Evolutionary conservation across 30 jellyfish, hydroid and myxozoan genomes (phyloP), one percentile per base, ranked within the genome.

Genomic region (Mastigias papua): DNA sequence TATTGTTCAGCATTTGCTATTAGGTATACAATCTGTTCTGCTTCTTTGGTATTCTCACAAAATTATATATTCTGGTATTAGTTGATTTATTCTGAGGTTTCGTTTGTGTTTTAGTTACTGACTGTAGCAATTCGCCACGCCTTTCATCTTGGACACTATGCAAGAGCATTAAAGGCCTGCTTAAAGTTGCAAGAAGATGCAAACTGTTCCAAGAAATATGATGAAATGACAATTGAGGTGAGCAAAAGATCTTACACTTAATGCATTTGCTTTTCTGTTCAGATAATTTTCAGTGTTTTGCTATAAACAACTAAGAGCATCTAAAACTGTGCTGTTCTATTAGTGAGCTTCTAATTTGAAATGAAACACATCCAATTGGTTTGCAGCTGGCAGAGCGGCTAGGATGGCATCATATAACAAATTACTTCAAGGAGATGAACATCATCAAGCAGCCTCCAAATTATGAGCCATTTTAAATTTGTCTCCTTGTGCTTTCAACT

Each of bases 151-250:
- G 58, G 50, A 50, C 98, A 92, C 16, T 86, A 85, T 51, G 98
- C 96, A 16, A 79, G 96, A 48, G 92, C 98, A n/a, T 69, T 92
- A 66, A 92, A 92, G 62, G 93, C 98, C 31, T 35, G 65, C 35
- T 73, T 84, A 78, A 92, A 92, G 54, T 34, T 64, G 27, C 83
- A 51, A 34, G 96, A 92, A 33, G 98, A 92, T 23, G 76, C 60
- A 37, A 46, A 69, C 11, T 16, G 83, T 9, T 67, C 88, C 0
- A 79, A 81, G 65, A 22, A 31, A 16, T 69, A 83, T 48, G 90
- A 91, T 27, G 92, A 91, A 8, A 69, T 91, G 15, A 50, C 73
- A 19, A 31, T 75, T 10, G 68, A 84, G 86, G 97, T 91, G 69
- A 49, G 82, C 25, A 15, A 42, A 42, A 42, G 13, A 54, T 19